Evolutionary conservation across 1,140 invertebrate genomes (phyloP).

Genomic region (Heliconius nattereri): DNA sequence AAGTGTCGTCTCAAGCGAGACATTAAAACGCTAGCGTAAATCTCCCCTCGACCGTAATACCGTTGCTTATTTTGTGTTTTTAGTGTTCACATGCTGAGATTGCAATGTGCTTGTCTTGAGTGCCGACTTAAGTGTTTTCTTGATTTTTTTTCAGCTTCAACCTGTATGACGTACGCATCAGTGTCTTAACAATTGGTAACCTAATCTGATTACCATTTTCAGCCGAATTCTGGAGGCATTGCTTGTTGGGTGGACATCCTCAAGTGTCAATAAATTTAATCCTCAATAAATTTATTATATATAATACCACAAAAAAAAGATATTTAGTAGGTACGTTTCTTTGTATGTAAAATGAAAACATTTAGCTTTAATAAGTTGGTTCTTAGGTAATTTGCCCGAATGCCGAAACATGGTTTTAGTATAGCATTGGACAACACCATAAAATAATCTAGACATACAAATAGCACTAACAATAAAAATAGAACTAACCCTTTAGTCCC

Average conservation of each 20-base stretch:
- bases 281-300: too few relatives aligned
- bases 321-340: too few relatives aligned
- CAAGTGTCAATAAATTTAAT: too few relatives aligned
- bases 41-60: conserved; percentile 24
- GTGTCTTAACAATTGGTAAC: too few relatives aligned
- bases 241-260: too few relatives aligned
- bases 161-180: too few relatives aligned
- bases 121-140: neutral
- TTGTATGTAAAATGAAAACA: too few relatives aligned
- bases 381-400: too few relatives aligned
- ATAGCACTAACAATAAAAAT: neutral
- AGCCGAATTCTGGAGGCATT: too few relatives aligned
- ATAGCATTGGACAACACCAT: neutral
- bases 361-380: too few relatives aligned
- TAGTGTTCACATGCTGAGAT: conserved; percentile 16
- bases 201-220: too few relatives aligned
- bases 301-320: too few relatives aligned
- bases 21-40: conserved; percentile 36
- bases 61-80: conserved; percentile 21
- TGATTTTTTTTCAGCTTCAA: neutral
- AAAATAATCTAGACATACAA: neutral
- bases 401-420: neutral
- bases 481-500: conserved; percentile 14
- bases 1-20: conserved; percentile 35
- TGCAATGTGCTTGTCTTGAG: neutral